Base-by-base conservation (phyloP, 2,113 vertebrate species). In the Butastur rufipennis region DNA sequence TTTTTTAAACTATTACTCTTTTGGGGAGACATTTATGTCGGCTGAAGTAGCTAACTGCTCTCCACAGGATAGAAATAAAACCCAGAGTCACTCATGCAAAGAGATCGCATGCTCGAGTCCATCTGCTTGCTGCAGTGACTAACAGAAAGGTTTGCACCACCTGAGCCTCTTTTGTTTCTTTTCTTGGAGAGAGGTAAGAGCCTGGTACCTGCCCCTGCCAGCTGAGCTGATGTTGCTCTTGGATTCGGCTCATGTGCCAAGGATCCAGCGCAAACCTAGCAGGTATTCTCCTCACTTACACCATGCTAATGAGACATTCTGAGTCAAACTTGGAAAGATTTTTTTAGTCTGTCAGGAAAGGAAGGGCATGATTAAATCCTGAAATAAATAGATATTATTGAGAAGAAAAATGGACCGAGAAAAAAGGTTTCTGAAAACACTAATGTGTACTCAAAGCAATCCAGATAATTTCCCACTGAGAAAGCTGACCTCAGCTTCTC, bases 401-500 rank as follows among this genome's bases (percentile, higher is more conserved):
- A 73, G 81, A 73, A 89, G 93, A 58, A 88, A 96, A 96, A 96
- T 95, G 90, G 94, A 90, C 70, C 2, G 13, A 97, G 78, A 65
- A 88, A 31, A 95, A 89, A 71, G 90, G 63, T 81, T 97, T 97
- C 87, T 92, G 94, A 90, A 94, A 90, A 96, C 87, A 63, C 74
- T 86, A 83, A 77, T 73, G 62, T 88, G 74, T 89, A 48, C 81
- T 97, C 91, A 87, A 73, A 80, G 78, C 84, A 89, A 77, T 89
- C 86, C 96, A 95, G 91, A 86, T 96, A 86, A 95, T 95, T 97
- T 97, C 95, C 95, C 94, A 56, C 77, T 91, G 81, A 95, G 94
- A 97, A 97, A 91, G 95, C 96, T 96, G 97, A 97, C 97, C 96
- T 97, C 96, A 95, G 96, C 93, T 97, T 85, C 97, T 96, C 92